phyloP scores from a whole-genome alignment of 2,888 invertebrate genomes.

The Formica aserva region DNA sequence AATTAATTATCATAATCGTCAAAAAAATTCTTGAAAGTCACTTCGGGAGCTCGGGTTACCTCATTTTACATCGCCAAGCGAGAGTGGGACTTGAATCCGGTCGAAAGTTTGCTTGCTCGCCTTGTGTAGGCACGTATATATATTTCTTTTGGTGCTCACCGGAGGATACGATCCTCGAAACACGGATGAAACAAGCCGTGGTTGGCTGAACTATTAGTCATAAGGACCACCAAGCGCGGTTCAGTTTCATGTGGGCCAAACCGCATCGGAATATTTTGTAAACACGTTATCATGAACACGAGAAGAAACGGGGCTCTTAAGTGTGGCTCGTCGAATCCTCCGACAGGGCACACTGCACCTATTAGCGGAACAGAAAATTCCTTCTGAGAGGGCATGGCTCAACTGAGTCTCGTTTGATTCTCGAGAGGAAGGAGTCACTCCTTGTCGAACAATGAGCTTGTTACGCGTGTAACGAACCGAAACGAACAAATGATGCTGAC shows the following conservation, averaged over 20 bases:
- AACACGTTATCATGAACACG: conserved; percentile 72
- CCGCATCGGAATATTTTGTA: conserved; percentile 71
- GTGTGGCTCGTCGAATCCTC: neutral
- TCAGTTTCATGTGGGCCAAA: conserved; percentile 60
- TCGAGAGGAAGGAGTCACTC: conserved; percentile 36
- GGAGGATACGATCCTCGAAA: conserved; percentile 53
- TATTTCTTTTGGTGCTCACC: conserved; percentile 32
- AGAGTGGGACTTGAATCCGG: conserved; percentile 36
- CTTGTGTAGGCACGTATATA: conserved; percentile 4
- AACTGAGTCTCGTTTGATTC: conserved; percentile 14
- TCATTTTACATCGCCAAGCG: conserved; percentile 46
- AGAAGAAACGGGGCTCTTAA: conserved; percentile 41
- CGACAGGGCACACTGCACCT: neutral
- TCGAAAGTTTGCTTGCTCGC: conserved; percentile 42
- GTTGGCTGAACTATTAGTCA: conserved; percentile 70
- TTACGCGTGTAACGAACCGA: conserved; percentile 66
- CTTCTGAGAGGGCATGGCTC: neutral
- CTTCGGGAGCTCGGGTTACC: neutral
- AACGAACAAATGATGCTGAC: conserved; percentile 56
- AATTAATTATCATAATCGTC: conserved; percentile 1
- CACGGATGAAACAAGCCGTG: conserved; percentile 60
- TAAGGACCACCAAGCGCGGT: conserved; percentile 70
- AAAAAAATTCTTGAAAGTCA: neutral
- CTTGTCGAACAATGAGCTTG: conserved; percentile 61
- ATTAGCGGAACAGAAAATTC: conserved; percentile 20